Evolutionary conservation across 2,113 vertebrate species (phyloP).

Genomic region (Caloenas nicobarica): DNA sequence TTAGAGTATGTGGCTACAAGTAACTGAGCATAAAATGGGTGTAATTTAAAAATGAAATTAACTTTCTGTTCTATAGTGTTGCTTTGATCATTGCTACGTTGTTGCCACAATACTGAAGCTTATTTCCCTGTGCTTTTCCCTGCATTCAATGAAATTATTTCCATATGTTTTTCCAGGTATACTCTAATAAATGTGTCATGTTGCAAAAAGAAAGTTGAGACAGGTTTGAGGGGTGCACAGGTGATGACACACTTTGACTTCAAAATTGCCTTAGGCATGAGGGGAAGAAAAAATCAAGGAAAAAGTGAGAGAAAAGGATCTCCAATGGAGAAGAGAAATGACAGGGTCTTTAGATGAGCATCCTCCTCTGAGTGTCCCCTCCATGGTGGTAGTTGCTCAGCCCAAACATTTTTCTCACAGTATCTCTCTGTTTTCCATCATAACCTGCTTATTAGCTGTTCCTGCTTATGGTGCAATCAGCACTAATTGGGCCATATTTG

Average conservation of each 20-base stretch:
- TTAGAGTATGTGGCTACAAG: rapidly evolving
- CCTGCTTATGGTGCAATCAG: not conserved
- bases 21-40: not conserved
- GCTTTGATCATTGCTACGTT: not conserved
- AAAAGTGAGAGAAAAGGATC: not conserved
- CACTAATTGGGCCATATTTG: not conserved
- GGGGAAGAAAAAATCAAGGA: not conserved
- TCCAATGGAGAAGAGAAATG: not conserved
- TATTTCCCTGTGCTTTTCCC: not conserved
- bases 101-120: not conserved
- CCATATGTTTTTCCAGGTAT: not conserved
- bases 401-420: not conserved
- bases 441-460: not conserved
- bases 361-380: not conserved
- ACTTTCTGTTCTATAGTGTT: not conserved
- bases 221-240: not conserved
- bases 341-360: not conserved
- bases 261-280: rapidly evolving
- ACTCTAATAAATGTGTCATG: not conserved
- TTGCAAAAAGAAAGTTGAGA: not conserved
- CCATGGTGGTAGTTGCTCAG: not conserved
- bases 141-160: not conserved
- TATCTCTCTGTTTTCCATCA: not conserved
- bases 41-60: not conserved
- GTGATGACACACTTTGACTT: not conserved